These are phyloP conservation scores for Macrotis lagotis DNA, from an alignment of 2,113 vertebrate genomes.

Conservation along the genomic window DNA sequence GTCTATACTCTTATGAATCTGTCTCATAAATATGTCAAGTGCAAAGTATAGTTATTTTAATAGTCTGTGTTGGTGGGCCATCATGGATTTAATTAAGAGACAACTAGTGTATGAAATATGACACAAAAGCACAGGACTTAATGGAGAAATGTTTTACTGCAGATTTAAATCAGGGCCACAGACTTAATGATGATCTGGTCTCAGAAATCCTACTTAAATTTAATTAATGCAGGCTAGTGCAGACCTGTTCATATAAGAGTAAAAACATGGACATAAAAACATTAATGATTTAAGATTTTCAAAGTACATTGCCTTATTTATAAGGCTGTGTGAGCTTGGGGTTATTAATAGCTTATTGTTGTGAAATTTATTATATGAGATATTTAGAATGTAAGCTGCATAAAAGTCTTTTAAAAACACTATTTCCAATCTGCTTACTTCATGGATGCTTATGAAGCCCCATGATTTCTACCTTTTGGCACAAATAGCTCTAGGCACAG, in stretches of 20 bases:
- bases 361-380: constrained; percentile 80
- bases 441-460: constrained; percentile 1
- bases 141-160: constrained; percentile 88
- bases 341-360: constrained; percentile 76
- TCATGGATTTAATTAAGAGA: constrained; percentile 90
- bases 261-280: constrained; percentile 78
- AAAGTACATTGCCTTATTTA: constrained; percentile 79
- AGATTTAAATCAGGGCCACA: constrained; percentile 84
- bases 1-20: constrained; percentile 85
- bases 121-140: constrained; percentile 86
- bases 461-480: constrained; percentile 42
- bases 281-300: constrained; percentile 81
- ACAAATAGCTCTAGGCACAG: constrained; percentile 27
- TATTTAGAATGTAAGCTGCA: constrained; percentile 64
- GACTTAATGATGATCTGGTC: constrained; percentile 83
- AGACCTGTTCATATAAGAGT: constrained; percentile 75
- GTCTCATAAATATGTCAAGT: constrained; percentile 88
- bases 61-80: constrained; percentile 88
- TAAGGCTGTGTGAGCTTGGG: constrained; percentile 75
- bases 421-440: constrained; percentile 39
- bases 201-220: constrained; percentile 83
- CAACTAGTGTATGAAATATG: constrained; percentile 88
- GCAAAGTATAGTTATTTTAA: constrained; percentile 89
- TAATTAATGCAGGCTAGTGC: constrained; percentile 84
- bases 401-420: constrained; percentile 76